Evolutionary conservation across 2,888 invertebrate genomes (phyloP), one percentile per base, ranked within the genome.

Genomic region (Torymus auratus): DNA sequence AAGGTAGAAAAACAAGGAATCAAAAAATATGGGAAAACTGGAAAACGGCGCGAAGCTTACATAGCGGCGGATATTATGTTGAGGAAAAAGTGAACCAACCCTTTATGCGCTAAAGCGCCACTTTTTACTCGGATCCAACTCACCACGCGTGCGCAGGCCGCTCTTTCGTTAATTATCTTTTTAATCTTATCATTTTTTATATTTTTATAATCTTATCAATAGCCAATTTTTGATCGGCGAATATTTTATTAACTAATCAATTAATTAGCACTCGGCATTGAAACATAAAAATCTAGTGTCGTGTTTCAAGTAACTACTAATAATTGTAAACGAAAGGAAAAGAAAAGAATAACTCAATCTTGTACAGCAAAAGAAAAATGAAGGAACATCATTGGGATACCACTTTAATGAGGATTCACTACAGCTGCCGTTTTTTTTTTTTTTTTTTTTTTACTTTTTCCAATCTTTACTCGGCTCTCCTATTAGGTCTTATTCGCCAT

Each of bases 321-420:
- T 87, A 87, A 88, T 87, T 65, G 83, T 88, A 88, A 88, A 87
- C 85, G 82, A 87, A 87, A 85, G 82, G 78, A 84, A 84, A 85
- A 82, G 61, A 80, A 81, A 85, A 86, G 83, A 85, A 84, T 85
- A 89, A 88, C 84, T 86, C 84, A 88, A 89, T 86, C 86, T 87
- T 85, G 85, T 87, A 86, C 85, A 88, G 87, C 84, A 86, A 87
- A 84, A 41, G 41, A 41, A 79, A 82, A 81, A 71, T 23, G 60
- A 62, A 88, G 87, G 86, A 89, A 88, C 89, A 89, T 88, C 88
- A 89, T 89, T 89, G 87, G 89, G 87, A 88, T 85, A 87, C 84
- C 86, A 86, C 86, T 78, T 85, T 83, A 86, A 88, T 82, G 85
- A 84, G 83, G 85, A 86, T 86, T 86, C 85, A 84, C 84, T 85